These are phyloP conservation scores for Drosophila putrida DNA, from an alignment of 2,888 invertebrate genomes.

Conservation along the genomic window DNA sequence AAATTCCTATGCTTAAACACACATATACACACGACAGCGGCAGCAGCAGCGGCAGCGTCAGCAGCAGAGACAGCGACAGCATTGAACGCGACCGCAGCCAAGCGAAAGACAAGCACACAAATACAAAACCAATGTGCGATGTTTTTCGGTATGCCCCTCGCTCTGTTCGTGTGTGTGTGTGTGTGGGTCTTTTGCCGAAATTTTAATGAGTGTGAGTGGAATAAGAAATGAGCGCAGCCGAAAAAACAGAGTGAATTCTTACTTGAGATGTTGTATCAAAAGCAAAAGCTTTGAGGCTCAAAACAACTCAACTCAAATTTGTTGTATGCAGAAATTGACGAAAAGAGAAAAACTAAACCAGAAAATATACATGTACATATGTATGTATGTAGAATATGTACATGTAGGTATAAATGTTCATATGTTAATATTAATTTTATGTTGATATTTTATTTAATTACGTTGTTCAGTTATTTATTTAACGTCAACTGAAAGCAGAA, in stretches of 20 bases:
- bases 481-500: too few species aligned
- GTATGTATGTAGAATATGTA: background rate
- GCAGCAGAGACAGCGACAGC: conserved; percentile 30
- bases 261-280: conserved; percentile 11
- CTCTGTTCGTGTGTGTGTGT: conserved; percentile 6
- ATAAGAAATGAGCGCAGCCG: conserved; percentile 38
- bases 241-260: conserved; percentile 45
- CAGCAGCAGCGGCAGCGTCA: conserved; percentile 14
- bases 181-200: conserved; percentile 56
- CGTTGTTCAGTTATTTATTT: too few species aligned
- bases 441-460: background rate
- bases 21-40: conserved; percentile 9
- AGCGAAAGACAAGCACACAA: conserved; percentile 51
- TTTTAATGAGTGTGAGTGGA: conserved; percentile 52
- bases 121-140: conserved; percentile 46
- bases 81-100: conserved; percentile 39
- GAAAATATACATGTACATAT: background rate
- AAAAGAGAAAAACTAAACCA: background rate
- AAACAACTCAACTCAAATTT: conserved; percentile 9
- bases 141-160: conserved; percentile 40
- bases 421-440: background rate
- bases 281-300: conserved; percentile 9
- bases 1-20: conserved; percentile 68
- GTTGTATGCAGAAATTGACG: background rate
- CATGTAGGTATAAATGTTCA: background rate